Base-by-base conservation (phyloP, 2,797 vertebrate genomes). In the Psittacula echo region DNA sequence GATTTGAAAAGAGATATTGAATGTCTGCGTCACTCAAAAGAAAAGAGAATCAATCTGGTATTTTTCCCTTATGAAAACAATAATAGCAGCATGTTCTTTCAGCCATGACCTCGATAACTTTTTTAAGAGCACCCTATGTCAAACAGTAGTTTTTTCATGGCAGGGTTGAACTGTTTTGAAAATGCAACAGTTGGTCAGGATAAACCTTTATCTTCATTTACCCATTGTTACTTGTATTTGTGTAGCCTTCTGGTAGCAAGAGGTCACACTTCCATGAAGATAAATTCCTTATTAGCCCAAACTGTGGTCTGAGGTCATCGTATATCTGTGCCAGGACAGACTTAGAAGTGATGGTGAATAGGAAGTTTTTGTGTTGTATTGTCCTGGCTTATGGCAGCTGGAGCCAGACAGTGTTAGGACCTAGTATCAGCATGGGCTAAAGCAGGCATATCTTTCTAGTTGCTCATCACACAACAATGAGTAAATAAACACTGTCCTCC, bases 401-500 rank as follows among this genome's bases (percentile, higher is more conserved):
- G 98, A 98, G 98, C 98, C 98, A 99, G 98, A 98, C 98, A 98
- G 98, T 50, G 97, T 98, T 98, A 97, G 97, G 96, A 98, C 97
- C 98, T 37, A 97, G 96, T 98, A 98, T 98, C 98, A 98, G 98
- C 97, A 92, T 45, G 95, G 97, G 94, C 97, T 97, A 66, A 89
- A 97, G 97, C 97, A 98, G 95, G 96, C 97, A 98, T 98, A 98
- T 98, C 98, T 98, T 99, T 99, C 98, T 98, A 95, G 96, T 98
- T 97, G 98, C 97, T 99, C 98, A 98, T 98, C 94, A 85, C 78
- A 94, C 97, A 98, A 99, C 98, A 99, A 98, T 98, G 98, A 99
- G 97, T 98, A 98, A 98, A 99, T 98, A 99, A 98, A 98, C 98
- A 98, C 92, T 94, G 87, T 45, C 96, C 97, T 97, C 97, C 97